phyloP scores from a whole-genome alignment of 2,113 vertebrate species.

The Phodopus roborovskii region DNA sequence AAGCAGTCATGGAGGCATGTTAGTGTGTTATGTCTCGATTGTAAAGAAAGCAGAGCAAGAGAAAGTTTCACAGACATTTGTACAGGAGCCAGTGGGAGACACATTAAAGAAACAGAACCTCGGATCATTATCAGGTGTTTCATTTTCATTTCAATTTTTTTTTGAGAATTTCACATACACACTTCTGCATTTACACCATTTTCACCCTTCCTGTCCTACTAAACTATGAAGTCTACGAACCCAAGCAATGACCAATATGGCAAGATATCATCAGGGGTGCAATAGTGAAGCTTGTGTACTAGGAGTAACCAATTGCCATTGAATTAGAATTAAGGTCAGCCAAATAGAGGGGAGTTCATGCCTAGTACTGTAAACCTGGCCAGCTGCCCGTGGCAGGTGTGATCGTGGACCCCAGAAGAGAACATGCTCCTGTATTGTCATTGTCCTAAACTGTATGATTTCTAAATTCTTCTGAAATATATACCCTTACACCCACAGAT shows the following conservation, averaged over 20 bases:
- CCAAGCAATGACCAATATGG: not conserved
- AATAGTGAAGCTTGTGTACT: not conserved
- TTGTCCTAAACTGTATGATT: not conserved
- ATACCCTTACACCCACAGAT: not conserved
- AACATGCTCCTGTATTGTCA: not conserved
- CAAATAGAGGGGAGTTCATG: not conserved
- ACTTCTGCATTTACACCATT: not conserved
- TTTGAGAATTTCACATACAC: not conserved
- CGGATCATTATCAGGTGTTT: not conserved
- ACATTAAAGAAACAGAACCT: not conserved
- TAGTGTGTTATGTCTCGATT: not conserved
- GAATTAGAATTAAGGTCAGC: not conserved
- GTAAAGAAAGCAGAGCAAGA: not conserved
- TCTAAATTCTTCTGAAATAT: not conserved
- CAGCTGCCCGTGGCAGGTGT: not conserved
- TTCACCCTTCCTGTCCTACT: not conserved
- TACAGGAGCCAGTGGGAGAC: too few species aligned
- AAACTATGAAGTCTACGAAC: not conserved
- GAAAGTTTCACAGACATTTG: not conserved
- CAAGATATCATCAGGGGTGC: not conserved
- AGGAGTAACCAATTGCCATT: not conserved
- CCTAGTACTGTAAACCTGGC: too few species aligned
- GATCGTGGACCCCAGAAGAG: not conserved
- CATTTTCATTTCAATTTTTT: not conserved
- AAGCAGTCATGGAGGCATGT: not conserved